Evolutionary conservation across 1,140 invertebrate genomes (phyloP).

Genomic region (Heterodera carotae): DNA sequence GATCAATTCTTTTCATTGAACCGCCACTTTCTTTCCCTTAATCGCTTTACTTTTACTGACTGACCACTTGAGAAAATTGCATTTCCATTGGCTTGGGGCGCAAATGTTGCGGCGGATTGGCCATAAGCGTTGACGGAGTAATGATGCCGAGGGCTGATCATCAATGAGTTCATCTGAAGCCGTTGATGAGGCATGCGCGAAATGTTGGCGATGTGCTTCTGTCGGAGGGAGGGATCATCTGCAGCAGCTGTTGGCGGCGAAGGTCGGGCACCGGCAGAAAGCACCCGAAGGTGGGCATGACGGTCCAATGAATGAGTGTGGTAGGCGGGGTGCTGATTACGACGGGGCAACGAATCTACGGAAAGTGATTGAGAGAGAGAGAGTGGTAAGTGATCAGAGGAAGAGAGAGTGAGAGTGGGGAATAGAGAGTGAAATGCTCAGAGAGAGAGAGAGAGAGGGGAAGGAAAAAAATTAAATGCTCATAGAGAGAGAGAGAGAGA

Average conservation of each 20-base stretch:
- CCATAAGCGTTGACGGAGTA: constrained; percentile 12
- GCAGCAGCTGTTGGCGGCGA: not conserved
- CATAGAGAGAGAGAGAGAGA: no score
- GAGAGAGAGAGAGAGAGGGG: no score
- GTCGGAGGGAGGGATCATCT: not conserved
- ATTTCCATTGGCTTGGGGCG: constrained; percentile 11
- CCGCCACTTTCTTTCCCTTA: no score
- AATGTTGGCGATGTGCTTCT: constrained; percentile 3
- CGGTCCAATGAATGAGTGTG: constrained; percentile 43
- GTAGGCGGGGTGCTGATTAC: constrained; percentile 32
- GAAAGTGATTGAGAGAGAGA: not conserved
- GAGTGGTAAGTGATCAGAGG: not conserved
- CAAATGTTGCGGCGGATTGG: constrained; percentile 13
- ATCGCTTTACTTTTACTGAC: not conserved
- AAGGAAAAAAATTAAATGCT: no score
- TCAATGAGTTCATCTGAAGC: constrained; percentile 18
- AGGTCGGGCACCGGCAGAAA: constrained; percentile 25
- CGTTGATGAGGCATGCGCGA: constrained; percentile 8
- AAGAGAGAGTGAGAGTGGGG: not conserved
- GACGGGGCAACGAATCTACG: constrained; percentile 2
- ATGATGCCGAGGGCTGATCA: constrained; percentile 25
- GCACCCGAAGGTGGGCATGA: constrained; percentile 35
- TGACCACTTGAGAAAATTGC: not conserved
- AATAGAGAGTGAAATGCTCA: not conserved
- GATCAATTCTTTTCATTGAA: not conserved